Conservation (phyloP, 1,140 invertebrate species). For the Bombus picipes region DNA sequence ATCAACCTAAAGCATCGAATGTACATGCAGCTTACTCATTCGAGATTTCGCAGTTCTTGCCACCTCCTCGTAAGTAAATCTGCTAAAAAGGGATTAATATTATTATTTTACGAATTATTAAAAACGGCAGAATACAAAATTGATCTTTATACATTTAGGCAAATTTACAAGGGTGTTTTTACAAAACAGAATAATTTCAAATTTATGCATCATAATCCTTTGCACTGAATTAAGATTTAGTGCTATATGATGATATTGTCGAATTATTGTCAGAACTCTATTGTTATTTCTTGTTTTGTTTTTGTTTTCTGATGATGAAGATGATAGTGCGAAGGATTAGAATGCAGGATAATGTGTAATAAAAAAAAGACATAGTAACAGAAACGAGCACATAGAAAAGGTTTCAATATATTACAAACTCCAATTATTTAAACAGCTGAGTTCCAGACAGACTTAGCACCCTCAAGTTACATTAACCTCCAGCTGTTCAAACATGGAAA, state of each 20-base stretch:
- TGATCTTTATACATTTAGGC: constrained; percentile 3
- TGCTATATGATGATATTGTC: no score
- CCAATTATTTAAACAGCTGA: background rate
- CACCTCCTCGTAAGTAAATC: background rate
- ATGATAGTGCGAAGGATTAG: background rate
- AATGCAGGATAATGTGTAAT: background rate
- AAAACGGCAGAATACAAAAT: background rate
- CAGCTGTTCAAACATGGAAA: constrained; percentile 19
- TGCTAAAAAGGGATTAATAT: background rate
- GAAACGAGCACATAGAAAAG: background rate
- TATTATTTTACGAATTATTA: background rate
- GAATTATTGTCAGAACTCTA: background rate
- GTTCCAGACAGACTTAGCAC: background rate
- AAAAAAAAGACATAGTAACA: background rate
- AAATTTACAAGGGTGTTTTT: background rate
- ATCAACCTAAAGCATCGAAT: no score
- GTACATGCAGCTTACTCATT: no score
- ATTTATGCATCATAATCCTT: background rate
- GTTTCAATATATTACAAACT: background rate
- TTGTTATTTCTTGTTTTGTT: background rate
- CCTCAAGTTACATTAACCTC: background rate
- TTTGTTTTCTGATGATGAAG: background rate
- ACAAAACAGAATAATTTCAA: background rate
- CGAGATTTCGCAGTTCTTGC: no score
- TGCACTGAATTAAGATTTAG: background rate